Evolutionary conservation across 2,113 vertebrate species (phyloP), one percentile per base, ranked within the genome.

Genomic region (Cyprinodon brontotheroides): DNA sequence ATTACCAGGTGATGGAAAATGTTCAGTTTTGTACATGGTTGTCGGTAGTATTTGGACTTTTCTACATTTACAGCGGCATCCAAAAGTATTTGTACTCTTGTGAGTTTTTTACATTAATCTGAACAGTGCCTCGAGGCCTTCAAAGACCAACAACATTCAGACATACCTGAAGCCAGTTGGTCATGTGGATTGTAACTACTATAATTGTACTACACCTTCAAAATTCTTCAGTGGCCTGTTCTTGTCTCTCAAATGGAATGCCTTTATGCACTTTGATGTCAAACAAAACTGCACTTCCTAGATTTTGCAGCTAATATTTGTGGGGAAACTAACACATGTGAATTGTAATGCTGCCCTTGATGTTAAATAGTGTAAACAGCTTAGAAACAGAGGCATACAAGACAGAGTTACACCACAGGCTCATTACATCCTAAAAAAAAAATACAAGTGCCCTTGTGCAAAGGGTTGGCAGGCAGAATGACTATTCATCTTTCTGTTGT

Each of bases 401-500:
- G 79, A 78, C 71, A 68, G 68, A 66, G 64, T 87, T 53, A 74
- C 57, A 73, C 8, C 50, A 39, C 69, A 37, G 75, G 60, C 69
- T 87, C 83, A 85, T 84, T 84, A 68, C 48, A 43, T 85, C 81
- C 71, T 71, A 61, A 72, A 75, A 29, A 29, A 29, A 81, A 89
- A 88, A 80, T 67, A 83, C 75, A 64, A 82, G 69, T 74, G 83
- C 61, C 72, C 86, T 60, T 20, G 80, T 81, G 84, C 62, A 82
- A 84, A 88, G 73, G 68, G 75, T 90, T 90, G 88, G 86, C 88
- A 87, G 67, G 74, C 75, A 9, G 11, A 29, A 85, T 70, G 67
- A 81, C 68, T 78, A 83, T 86, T 90, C 83, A 83, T 89, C 75
- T 81, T 87, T 70, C 79, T 75, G 72, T 71, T 60, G 73, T 68